These are phyloP conservation scores for Blennius ocellaris DNA, from an alignment of 2,113 vertebrate genomes.

Conservation along the genomic window DNA sequence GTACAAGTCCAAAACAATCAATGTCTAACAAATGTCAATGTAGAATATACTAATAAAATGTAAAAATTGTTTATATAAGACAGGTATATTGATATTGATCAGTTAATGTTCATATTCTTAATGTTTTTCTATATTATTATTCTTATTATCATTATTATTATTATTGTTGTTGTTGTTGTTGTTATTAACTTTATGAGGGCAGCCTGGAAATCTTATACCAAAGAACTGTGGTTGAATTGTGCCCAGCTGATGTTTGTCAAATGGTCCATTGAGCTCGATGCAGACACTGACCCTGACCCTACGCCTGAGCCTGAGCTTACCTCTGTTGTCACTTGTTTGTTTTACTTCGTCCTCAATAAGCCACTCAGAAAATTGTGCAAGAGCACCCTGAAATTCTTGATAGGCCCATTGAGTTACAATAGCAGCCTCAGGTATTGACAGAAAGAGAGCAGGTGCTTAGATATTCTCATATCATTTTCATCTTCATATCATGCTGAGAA, in stretches of 20 bases:
- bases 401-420: conserved; percentile 43
- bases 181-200: too few relatives aligned
- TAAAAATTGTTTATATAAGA: too few relatives aligned
- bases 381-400: conserved; percentile 35
- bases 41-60: too few relatives aligned
- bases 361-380: conserved; percentile 24
- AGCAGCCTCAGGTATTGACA: conserved; percentile 73
- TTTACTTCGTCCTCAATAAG: conserved; percentile 13
- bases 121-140: too few relatives aligned
- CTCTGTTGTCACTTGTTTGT: conserved; percentile 13
- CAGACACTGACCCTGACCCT: not conserved
- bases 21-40: too few relatives aligned
- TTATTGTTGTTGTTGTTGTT: too few relatives aligned
- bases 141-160: too few relatives aligned
- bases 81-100: too few relatives aligned
- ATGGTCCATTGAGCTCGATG: not conserved
- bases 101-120: too few relatives aligned
- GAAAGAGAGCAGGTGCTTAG: conserved; percentile 66
- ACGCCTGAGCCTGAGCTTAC: not conserved
- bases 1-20: too few relatives aligned
- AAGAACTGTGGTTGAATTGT: not conserved
- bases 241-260: too few relatives aligned
- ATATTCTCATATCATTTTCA: conserved; percentile 75
- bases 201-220: too few relatives aligned
- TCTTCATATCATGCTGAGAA: conserved; percentile 76